These are phyloP conservation scores for Cyprinodon brontotheroides DNA, from an alignment of 2,113 vertebrate species.

Conservation along the genomic window DNA sequence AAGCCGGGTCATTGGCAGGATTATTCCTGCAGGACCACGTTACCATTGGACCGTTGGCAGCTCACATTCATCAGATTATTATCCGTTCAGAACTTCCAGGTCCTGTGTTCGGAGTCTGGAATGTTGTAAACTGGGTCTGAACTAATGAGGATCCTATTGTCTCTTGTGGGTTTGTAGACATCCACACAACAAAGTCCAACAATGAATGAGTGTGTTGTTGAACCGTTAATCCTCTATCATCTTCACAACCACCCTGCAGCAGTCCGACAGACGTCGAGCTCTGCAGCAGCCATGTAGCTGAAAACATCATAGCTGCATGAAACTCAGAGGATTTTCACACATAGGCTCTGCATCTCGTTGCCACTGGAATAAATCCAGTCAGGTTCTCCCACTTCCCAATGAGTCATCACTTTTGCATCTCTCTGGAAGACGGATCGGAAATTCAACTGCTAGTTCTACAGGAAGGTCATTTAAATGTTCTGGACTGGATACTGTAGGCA, in stretches of 20 bases:
- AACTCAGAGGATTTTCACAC: too few relatives aligned
- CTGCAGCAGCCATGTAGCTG: too few relatives aligned
- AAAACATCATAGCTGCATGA: too few relatives aligned
- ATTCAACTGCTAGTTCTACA: too few relatives aligned
- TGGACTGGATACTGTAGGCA: too few relatives aligned
- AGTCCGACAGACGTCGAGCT: too few relatives aligned
- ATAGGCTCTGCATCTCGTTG: too few relatives aligned
- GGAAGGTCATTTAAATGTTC: too few relatives aligned
- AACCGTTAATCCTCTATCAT: conserved; percentile 17
- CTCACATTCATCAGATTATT: neutral
- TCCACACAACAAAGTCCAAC: neutral
- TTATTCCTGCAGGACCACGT: conserved; percentile 59
- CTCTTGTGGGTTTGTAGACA: conserved; percentile 36
- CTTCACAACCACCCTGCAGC: neutral
- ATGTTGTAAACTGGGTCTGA: conserved; percentile 39
- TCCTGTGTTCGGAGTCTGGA: neutral
- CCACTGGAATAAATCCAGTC: too few relatives aligned
- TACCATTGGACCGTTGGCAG: neutral
- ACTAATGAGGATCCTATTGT: conserved; percentile 36
- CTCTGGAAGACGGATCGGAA: too few relatives aligned
- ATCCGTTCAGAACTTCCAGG: conserved; percentile 2
- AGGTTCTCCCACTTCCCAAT: too few relatives aligned
- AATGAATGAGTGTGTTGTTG: conserved; percentile 8
- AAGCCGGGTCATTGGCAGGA: conserved; percentile 73
- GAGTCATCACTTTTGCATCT: too few relatives aligned